These are phyloP conservation scores for Centrocercus urophasianus DNA, from an alignment of 2,113 vertebrate species.

Conservation along the genomic window DNA sequence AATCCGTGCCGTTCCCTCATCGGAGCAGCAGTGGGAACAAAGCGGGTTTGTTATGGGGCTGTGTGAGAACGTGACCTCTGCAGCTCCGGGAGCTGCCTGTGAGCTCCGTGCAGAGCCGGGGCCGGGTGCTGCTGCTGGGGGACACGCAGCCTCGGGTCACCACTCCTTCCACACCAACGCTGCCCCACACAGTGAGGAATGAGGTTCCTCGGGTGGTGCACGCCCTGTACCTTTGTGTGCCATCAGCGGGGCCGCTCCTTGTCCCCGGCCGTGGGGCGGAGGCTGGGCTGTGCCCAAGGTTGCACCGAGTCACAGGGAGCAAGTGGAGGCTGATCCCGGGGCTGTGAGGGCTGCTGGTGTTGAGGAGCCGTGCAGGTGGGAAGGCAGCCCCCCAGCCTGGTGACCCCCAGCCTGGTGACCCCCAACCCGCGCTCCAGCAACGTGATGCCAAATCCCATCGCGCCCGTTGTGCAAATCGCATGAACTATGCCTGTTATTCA, in stretches of 20 bases:
- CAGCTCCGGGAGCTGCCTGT: neutral
- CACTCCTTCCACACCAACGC: fast-evolving
- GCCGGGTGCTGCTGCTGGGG: too few relatives aligned
- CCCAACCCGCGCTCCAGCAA: neutral
- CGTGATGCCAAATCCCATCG: conserved; percentile 35
- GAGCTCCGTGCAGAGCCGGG: neutral
- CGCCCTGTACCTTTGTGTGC: neutral
- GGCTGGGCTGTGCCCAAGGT: neutral
- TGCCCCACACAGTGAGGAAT: neutral
- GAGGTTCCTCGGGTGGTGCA: neutral
- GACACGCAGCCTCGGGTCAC: neutral
- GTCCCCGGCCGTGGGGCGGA: neutral
- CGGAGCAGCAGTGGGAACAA: conserved; percentile 19
- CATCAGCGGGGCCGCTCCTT: fast-evolving
- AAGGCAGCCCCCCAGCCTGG: neutral
- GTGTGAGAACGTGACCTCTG: conserved; percentile 51
- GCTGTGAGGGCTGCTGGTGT: fast-evolving
- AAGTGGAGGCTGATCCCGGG: fast-evolving
- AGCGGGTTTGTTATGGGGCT: conserved; percentile 17
- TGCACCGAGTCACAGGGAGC: neutral
- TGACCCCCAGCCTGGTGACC: neutral
- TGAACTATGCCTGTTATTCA: conserved; percentile 44
- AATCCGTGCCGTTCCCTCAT: neutral
- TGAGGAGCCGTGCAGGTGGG: fast-evolving
- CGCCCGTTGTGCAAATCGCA: conserved; percentile 50